Evolutionary conservation across 2,113 vertebrate species (phyloP).

Genomic region (Zootoca vivipara): DNA sequence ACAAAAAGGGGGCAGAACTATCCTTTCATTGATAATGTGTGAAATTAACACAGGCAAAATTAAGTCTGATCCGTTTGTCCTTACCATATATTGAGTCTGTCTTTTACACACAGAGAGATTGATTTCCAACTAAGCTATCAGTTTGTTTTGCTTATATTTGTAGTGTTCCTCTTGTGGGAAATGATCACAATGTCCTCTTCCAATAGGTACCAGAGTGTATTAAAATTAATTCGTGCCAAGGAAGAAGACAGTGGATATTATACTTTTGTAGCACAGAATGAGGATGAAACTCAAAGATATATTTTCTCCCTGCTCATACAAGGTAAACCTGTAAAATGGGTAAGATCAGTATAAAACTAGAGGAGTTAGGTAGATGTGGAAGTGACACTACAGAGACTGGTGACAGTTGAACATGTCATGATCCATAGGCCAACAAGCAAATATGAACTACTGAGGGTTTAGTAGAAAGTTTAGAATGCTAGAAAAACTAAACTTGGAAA

Average conservation of each 20-base stretch:
- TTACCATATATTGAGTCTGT: background rate
- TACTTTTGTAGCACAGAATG: conserved; percentile 86
- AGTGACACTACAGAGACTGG: background rate
- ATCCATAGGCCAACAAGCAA: background rate
- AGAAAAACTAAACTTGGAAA: background rate
- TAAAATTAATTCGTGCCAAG: conserved; percentile 94
- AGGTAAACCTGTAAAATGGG: conserved; percentile 74
- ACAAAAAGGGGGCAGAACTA: background rate
- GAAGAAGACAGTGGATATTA: conserved; percentile 96
- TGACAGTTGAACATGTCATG: background rate
- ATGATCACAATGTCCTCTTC: background rate
- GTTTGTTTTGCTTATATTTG: background rate
- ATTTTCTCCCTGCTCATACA: conserved; percentile 89
- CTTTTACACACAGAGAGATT: background rate
- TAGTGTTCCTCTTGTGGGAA: background rate
- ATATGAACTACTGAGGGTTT: background rate
- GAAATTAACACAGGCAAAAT: background rate
- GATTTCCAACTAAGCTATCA: background rate
- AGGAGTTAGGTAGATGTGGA: background rate
- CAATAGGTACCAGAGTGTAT: conserved; percentile 84
- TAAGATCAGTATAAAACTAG: background rate
- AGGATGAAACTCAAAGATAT: conserved; percentile 80
- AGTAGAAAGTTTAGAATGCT: background rate
- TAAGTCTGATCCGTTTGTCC: background rate
- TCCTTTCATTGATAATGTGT: background rate